phyloP scores from a whole-genome alignment of 2,113 vertebrate genomes.

The Tragelaphus imberbis region DNA sequence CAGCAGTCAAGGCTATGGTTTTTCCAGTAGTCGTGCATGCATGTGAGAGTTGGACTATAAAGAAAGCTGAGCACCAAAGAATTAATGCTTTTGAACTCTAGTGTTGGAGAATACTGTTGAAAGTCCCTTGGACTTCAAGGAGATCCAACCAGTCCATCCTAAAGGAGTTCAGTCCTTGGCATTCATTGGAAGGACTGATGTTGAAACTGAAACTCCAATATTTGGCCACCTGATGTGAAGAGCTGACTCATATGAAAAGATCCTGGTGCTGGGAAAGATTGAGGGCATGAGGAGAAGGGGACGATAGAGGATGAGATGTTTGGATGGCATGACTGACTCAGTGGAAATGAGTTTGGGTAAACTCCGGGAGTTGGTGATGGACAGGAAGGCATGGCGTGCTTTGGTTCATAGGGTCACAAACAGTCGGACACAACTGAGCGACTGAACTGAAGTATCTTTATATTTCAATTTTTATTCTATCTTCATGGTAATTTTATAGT shows the following conservation, averaged over 20 bases:
- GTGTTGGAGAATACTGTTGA: background rate
- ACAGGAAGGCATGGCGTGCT: background rate
- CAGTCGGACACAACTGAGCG: accelerated
- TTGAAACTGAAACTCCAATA: background rate
- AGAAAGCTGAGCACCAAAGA: background rate
- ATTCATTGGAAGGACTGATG: background rate
- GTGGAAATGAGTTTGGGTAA: background rate
- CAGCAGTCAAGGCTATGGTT: too few species aligned
- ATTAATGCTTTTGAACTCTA: background rate
- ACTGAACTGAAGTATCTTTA: background rate
- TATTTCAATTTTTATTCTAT: background rate
- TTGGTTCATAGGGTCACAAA: accelerated
- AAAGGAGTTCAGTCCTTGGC: background rate
- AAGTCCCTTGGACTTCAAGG: background rate
- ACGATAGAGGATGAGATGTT: background rate
- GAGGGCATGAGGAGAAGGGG: background rate
- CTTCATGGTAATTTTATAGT: background rate
- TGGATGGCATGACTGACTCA: background rate
- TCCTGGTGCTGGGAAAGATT: background rate
- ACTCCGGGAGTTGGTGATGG: background rate
- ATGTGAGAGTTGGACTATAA: background rate
- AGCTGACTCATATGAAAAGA: background rate
- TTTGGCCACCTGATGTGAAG: background rate
- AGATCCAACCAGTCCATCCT: background rate
- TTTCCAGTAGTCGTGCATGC: background rate